These are phyloP conservation scores for Prorops nasuta DNA, from an alignment of 1,140 invertebrate genomes.

Conservation along the genomic window DNA sequence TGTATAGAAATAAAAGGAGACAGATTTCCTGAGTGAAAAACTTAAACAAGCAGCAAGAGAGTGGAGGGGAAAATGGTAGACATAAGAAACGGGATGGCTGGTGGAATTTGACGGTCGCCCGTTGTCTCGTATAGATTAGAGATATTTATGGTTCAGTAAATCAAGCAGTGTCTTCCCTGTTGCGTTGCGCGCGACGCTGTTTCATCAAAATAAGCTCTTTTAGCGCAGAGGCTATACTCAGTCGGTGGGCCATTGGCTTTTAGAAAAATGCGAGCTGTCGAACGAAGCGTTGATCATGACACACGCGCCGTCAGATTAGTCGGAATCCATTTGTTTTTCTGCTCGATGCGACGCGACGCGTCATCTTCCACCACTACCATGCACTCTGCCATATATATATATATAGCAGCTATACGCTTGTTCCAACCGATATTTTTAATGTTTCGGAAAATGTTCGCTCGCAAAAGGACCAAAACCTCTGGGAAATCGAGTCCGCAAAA, in stretches of 20 bases:
- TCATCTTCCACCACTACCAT: too few relatives aligned
- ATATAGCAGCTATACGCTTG: too few relatives aligned
- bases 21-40: conserved; percentile 9
- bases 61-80: conserved; percentile 9
- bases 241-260: too few relatives aligned
- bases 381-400: too few relatives aligned
- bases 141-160: conserved; percentile 47
- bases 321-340: neutral
- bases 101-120: too few relatives aligned
- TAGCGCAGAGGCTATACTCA: conserved; percentile 4
- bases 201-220: conserved; percentile 32
- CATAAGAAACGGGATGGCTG: conserved; percentile 5
- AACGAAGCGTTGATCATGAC: neutral
- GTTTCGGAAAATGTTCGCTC: too few relatives aligned
- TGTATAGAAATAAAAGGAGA: conserved; percentile 11
- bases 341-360: too few relatives aligned
- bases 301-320: neutral
- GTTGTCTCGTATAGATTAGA: conserved; percentile 36
- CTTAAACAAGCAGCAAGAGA: conserved; percentile 7
- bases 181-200: conserved; percentile 19
- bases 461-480: too few relatives aligned
- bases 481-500: too few relatives aligned
- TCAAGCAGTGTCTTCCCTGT: conserved; percentile 34
- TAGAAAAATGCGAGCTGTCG: neutral
- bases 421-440: too few relatives aligned